phyloP scores from a whole-genome alignment of 2,888 invertebrate genomes.

The Xestobium rufovillosum region DNA sequence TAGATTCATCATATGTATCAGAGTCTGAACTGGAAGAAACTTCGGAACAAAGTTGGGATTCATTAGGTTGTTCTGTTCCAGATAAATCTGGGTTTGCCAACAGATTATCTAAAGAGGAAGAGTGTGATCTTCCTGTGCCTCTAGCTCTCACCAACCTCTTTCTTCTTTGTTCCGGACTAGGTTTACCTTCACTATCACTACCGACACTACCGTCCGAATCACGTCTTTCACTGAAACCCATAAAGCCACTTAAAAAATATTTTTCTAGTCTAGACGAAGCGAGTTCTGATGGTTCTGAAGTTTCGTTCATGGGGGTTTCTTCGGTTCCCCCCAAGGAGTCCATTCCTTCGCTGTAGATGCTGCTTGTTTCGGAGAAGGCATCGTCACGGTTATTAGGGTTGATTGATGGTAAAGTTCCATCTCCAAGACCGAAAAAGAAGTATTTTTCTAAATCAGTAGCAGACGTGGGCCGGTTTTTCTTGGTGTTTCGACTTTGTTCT shows the following conservation, averaged over 20 bases:
- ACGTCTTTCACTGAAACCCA: slow-evolving; percentile 71
- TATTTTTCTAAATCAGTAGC: slow-evolving; percentile 85
- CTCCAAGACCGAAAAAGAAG: slow-evolving; percentile 79
- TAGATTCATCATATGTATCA: slow-evolving; percentile 60
- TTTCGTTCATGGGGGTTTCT: slow-evolving; percentile 35
- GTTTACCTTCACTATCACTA: slow-evolving; percentile 82
- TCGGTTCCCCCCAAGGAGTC: slow-evolving; percentile 62
- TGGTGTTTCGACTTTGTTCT: slow-evolving; percentile 50
- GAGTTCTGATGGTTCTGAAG: slow-evolving; percentile 60
- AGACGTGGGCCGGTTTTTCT: slow-evolving; percentile 61
- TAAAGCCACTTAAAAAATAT: slow-evolving; percentile 80
- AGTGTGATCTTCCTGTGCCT: slow-evolving; percentile 75
- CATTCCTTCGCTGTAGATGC: slow-evolving; percentile 75
- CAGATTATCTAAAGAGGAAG: slow-evolving; percentile 73
- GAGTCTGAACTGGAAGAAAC: slow-evolving; percentile 63
- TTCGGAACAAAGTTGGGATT: slow-evolving; percentile 48
- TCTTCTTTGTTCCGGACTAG: slow-evolving; percentile 78
- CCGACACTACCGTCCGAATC: slow-evolving; percentile 84
- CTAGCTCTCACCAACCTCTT: slow-evolving; percentile 74
- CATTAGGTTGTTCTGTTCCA: slow-evolving; percentile 35
- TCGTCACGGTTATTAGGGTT: slow-evolving; percentile 51
- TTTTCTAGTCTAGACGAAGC: slow-evolving; percentile 82
- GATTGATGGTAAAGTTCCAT: slow-evolving; percentile 52
- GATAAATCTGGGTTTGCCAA: slow-evolving; percentile 54
- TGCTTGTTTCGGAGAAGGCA: slow-evolving; percentile 73